These are phyloP conservation scores for Himalopsyche kuldschensis DNA, from an alignment of 2,888 invertebrate species.

Conservation along the genomic window DNA sequence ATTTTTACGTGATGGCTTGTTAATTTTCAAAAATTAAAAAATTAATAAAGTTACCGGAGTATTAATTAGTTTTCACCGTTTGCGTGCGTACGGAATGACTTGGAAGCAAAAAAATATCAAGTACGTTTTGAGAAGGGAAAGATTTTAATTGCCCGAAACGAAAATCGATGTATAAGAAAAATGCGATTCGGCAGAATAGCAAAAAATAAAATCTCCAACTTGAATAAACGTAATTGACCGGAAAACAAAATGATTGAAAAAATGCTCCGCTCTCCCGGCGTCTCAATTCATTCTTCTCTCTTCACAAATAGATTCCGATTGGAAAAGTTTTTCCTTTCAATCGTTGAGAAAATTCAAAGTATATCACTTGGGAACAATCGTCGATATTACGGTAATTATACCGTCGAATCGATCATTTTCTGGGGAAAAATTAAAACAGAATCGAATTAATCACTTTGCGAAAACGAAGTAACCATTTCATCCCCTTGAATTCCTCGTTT, in stretches of 20 bases:
- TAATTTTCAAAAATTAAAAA: constrained; percentile 10
- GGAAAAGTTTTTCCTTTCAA: constrained; percentile 8
- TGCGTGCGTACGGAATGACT: constrained; percentile 5
- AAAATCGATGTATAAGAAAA: background rate
- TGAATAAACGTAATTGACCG: constrained; percentile 30
- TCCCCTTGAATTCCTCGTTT: constrained; percentile 12
- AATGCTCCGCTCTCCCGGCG: background rate
- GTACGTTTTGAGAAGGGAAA: background rate
- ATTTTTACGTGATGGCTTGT: background rate
- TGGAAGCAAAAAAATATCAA: background rate
- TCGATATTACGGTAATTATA: background rate
- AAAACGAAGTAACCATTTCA: background rate
- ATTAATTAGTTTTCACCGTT: constrained; percentile 19
- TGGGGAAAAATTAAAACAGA: background rate
- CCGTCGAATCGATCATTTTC: background rate
- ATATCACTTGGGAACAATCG: background rate
- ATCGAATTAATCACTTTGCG: constrained; percentile 9
- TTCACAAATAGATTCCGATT: constrained; percentile 3
- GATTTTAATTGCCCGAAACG: constrained; percentile 18
- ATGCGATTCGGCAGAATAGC: background rate
- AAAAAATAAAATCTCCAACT: background rate
- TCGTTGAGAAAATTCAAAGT: background rate
- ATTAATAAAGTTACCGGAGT: constrained; percentile 4
- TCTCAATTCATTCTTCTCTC: background rate
- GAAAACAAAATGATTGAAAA: constrained; percentile 31